Evolutionary conservation across 2,888 invertebrate genomes (phyloP).

Genomic region (Pyrocoelia pectoralis): DNA sequence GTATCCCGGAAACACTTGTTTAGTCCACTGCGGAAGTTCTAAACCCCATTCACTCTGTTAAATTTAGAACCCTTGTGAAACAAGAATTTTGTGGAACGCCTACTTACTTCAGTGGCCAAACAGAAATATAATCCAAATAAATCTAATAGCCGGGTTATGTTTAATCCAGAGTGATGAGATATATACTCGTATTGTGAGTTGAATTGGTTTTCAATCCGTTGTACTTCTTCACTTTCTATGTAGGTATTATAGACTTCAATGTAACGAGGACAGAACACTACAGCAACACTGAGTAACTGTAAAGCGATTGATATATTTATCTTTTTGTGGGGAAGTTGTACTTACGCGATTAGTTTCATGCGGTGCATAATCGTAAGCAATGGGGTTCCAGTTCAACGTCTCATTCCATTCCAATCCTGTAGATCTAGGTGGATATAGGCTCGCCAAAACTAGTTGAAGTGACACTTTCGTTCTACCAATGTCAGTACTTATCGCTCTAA

Average conservation of each 20-base stretch:
- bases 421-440: constrained; percentile 69
- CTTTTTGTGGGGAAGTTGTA: background rate
- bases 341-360: constrained; percentile 42
- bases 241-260: background rate
- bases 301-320: background rate
- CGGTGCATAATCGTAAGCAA: constrained; percentile 73
- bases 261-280: background rate
- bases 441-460: constrained; percentile 69
- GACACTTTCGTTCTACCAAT: constrained; percentile 78
- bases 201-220: background rate
- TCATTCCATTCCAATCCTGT: constrained; percentile 63
- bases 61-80: too few species aligned
- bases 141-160: background rate
- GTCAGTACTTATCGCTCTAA: constrained; percentile 71
- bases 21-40: constrained; percentile 57
- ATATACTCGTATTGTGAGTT: background rate
- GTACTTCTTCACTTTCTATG: background rate
- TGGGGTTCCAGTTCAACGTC: constrained; percentile 74
- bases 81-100: constrained; percentile 32
- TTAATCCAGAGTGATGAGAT: constrained; percentile 8
- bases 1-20: constrained; percentile 51
- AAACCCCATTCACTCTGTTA: constrained; percentile 53
- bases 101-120: background rate
- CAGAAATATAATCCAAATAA: background rate
- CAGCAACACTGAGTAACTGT: background rate